Conservation (phyloP, 2,113 vertebrate species). For the Megaceryle maxima region DNA sequence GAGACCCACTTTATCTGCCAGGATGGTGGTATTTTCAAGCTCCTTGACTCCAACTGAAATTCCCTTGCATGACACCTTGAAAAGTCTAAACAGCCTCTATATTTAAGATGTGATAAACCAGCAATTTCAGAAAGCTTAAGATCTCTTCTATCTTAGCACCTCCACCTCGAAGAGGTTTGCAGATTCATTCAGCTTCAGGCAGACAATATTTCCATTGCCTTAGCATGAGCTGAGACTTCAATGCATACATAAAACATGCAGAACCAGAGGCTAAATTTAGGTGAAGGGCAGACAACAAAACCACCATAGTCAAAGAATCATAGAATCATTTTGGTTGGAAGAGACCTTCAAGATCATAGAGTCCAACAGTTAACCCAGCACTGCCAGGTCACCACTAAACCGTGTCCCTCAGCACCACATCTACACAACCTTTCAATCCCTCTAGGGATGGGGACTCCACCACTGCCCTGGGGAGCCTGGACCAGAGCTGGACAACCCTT, state of each 20-base stretch:
- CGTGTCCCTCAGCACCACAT: not conserved
- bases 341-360: not conserved
- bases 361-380: not conserved
- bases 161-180: not conserved
- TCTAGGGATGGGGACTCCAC: not conserved
- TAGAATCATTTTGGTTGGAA: not conserved
- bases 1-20: not conserved
- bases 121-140: not conserved
- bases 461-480: not conserved
- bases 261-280: not conserved
- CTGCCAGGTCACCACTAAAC: not conserved
- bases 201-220: not conserved
- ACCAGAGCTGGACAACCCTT: not conserved
- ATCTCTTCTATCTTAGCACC: not conserved
- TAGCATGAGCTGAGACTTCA: not conserved
- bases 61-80: not conserved
- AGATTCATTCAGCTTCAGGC: not conserved
- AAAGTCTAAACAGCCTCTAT: not conserved
- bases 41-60: not conserved
- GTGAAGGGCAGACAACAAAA: not conserved
- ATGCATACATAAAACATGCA: not conserved
- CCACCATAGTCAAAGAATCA: not conserved
- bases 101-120: not conserved
- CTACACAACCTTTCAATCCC: not conserved
- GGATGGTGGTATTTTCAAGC: not conserved